Conservation (phyloP, 1,140 invertebrate genomes). For the Oreohelix idahoensis region DNA sequence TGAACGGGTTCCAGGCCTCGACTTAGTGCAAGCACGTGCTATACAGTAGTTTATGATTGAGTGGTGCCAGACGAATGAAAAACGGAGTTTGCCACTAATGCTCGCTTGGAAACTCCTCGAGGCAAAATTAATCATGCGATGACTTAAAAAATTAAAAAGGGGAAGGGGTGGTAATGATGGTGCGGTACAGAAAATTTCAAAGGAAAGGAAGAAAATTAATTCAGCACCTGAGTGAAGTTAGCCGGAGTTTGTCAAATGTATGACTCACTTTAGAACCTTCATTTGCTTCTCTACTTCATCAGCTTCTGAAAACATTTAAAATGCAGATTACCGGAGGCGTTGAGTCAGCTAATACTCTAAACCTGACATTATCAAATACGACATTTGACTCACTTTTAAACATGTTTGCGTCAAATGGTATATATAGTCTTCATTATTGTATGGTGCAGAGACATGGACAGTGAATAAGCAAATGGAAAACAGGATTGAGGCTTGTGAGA, state of each 20-base stretch:
- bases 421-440: too few species aligned
- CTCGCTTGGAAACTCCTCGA: background rate
- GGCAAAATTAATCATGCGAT: constrained; percentile 17
- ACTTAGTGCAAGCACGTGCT: background rate
- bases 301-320: background rate
- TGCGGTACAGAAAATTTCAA: background rate
- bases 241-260: background rate
- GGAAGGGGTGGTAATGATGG: background rate
- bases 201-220: constrained; percentile 1
- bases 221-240: background rate
- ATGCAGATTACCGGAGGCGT: too few species aligned
- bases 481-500: too few species aligned
- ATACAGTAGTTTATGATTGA: background rate
- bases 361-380: too few species aligned
- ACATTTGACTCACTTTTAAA: too few species aligned
- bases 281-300: background rate
- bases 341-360: too few species aligned
- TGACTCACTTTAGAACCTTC: background rate
- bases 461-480: too few species aligned
- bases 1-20: background rate
- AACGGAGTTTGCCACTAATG: background rate
- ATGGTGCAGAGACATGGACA: too few species aligned
- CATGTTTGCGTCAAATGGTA: too few species aligned
- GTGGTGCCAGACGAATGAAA: background rate
- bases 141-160: background rate